Percentiles rank a stretch among this genome's conserved stretches.
Evolutionary conservation across 2,888 invertebrate species (phyloP).

Genomic region (Ochropacha duplaris): DNA sequence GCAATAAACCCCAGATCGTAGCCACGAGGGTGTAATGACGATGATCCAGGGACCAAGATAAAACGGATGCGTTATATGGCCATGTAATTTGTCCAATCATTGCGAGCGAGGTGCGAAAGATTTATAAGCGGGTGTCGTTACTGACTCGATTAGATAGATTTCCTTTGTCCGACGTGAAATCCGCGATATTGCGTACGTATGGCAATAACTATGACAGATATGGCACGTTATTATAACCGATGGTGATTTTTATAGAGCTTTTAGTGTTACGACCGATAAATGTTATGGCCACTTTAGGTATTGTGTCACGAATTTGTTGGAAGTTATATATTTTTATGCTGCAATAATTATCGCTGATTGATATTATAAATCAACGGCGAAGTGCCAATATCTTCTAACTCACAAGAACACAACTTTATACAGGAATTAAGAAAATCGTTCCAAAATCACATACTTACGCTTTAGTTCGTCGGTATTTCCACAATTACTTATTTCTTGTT

Average conservation of each 20-base stretch:
- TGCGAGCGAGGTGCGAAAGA: constrained; percentile 45
- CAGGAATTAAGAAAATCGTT: no score
- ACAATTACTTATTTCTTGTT: no score
- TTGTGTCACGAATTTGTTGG: neutral
- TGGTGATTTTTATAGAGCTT: neutral
- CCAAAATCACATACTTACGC: no score
- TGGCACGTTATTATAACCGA: neutral
- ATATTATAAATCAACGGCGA: neutral
- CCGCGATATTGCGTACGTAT: neutral
- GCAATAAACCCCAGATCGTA: neutral
- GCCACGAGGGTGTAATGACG: neutral
- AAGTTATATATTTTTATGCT: neutral
- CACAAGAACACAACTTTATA: no score
- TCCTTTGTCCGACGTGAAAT: constrained; percentile 4
- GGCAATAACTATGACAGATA: neutral
- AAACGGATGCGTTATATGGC: constrained; percentile 22
- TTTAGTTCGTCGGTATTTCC: no score
- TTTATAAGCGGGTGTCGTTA: constrained; percentile 36
- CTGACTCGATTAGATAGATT: constrained; percentile 11
- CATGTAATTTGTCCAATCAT: constrained; percentile 52
- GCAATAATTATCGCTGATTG: neutral
- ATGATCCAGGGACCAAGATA: constrained; percentile 15
- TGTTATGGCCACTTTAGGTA: neutral
- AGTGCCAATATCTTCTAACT: no score
- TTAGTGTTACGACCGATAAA: constrained; percentile 1